phyloP scores from a whole-genome alignment of 2,113 vertebrate genomes.

The Oreocharis arfaki region DNA sequence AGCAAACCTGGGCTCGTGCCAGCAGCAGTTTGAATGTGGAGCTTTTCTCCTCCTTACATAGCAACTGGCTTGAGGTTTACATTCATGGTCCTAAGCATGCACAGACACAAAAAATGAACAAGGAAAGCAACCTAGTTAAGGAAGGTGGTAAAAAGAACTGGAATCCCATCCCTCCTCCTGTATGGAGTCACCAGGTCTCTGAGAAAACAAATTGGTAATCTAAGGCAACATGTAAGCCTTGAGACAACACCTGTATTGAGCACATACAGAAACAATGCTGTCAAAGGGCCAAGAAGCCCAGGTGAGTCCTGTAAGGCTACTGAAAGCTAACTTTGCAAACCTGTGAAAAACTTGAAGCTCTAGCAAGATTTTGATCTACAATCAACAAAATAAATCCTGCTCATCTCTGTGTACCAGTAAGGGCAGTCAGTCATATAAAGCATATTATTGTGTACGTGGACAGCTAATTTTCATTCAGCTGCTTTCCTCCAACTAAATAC shows the following conservation, averaged over 20 bases:
- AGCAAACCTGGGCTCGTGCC: background rate
- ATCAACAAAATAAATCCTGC: background rate
- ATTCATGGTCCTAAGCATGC: background rate
- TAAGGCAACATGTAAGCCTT: background rate
- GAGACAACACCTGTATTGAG: rapidly evolving
- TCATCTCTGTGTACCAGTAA: background rate
- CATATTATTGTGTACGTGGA: background rate
- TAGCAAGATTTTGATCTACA: background rate
- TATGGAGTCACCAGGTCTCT: background rate
- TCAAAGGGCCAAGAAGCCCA: background rate
- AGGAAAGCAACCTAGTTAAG: background rate
- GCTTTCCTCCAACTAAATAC: background rate
- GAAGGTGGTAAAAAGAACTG: background rate
- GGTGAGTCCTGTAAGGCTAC: background rate
- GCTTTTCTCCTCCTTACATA: background rate
- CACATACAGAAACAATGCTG: background rate
- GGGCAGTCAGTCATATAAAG: background rate
- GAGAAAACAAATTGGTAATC: background rate
- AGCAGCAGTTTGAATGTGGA: background rate
- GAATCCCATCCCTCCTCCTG: background rate
- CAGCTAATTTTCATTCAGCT: background rate
- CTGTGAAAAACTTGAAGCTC: background rate
- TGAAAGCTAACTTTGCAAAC: background rate
- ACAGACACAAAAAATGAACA: rapidly evolving
- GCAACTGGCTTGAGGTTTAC: background rate